Base-by-base conservation (phyloP, 2,888 invertebrate species). In the Argynnis bischoffii region DNA sequence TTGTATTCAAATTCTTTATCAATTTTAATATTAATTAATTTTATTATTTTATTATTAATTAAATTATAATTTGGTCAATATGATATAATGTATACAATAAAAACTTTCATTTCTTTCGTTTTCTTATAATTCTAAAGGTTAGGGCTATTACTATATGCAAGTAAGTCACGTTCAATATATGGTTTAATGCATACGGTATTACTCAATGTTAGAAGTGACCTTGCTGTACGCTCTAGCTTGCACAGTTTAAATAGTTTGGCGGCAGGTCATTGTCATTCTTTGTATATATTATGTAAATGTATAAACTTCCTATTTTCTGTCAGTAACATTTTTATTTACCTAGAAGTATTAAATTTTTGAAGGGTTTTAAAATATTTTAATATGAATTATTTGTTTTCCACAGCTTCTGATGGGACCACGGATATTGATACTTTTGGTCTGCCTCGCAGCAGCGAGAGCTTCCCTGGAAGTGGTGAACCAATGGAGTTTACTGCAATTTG, bases 401-500 rank as follows among this genome's bases (percentile, higher is more conserved):
- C 50, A 71, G 67, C 67, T 57, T 69, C 70, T 70, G 71, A 91
- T 90, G 90, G 81, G 76, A 72, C 72, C 74, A 63, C 79, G 78
- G 51, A 72, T 81, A 18, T 31, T 88, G 53, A 50, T 87, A 46
- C 68, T 91, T 16, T 82, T 85, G 74, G 81, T 84, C 54, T 86
- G 81, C 74, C 70, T 88, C 35, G 84, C 88, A n/a, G 75, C 78
- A 55, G 88, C 88, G 41, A 88, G 86, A 50, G 93, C 88, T 1
- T 80, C 93, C 14, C 79, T 95, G 26, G 95, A 96, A 79, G 93
- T 95, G 35, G 86, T 94, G 26, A 95, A 95, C 84, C 95, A 96
- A 81, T 96, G 96, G 96, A 95, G 93, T 73, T 83, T 95, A 6
- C 83, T 96, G 59, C 93, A 94, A 76, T 96, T 94, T 77, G 95